phyloP scores from a whole-genome alignment of 2,113 vertebrate genomes.

The Solenodon paradoxus region DNA sequence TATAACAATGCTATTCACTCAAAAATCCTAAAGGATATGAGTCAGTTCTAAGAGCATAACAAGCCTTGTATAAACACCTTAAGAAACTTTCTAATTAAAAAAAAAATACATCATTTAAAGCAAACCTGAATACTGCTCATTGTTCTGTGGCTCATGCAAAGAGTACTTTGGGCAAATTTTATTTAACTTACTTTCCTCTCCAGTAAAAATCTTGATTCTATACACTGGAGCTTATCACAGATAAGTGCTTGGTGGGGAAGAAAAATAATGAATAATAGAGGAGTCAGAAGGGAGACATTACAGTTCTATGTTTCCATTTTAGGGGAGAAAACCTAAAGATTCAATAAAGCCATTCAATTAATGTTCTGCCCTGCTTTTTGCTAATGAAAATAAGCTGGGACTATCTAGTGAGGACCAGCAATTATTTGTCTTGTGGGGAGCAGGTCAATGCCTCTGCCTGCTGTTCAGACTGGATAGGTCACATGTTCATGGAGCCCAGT shows the following conservation, averaged over 20 bases:
- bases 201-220: slow-evolving; percentile 25
- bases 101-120: slow-evolving; percentile 26
- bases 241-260: not conserved
- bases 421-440: not conserved
- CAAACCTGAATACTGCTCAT: slow-evolving; percentile 11
- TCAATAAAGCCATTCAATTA: not conserved
- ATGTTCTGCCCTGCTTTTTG: not conserved
- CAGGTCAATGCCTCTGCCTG: not conserved
- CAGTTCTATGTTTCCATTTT: not conserved
- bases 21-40: slow-evolving; percentile 47
- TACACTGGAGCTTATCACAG: not conserved
- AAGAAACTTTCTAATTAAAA: slow-evolving; percentile 25
- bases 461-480: not conserved
- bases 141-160: slow-evolving; percentile 54
- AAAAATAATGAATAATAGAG: not conserved
- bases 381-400: slow-evolving; percentile 13
- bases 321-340: slow-evolving; percentile 8
- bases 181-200: slow-evolving; percentile 35
- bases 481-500: not conserved
- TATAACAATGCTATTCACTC: slow-evolving; percentile 42
- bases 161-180: not conserved
- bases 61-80: slow-evolving; percentile 5
- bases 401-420: not conserved
- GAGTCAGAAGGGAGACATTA: not conserved
- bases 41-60: slow-evolving; percentile 43